phyloP scores from a whole-genome alignment of 1,140 invertebrate species.

The Zaprionus camerounensis region DNA sequence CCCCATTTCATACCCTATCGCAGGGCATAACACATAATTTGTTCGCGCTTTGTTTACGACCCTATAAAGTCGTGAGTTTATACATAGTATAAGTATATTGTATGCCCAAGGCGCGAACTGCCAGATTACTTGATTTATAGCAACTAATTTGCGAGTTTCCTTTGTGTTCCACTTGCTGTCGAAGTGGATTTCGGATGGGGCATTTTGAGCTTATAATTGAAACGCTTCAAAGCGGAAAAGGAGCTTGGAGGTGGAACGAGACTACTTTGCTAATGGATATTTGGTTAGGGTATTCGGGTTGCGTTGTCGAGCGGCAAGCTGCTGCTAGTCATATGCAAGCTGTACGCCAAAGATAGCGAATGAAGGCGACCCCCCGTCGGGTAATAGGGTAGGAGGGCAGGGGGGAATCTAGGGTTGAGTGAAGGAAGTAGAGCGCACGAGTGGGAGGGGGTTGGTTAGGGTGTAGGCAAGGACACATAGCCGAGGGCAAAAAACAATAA shows the following conservation, averaged over 20 bases:
- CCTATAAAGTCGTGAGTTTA: neutral
- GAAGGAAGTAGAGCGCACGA: neutral
- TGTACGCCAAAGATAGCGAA: conserved; percentile 61
- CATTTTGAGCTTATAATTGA: neutral
- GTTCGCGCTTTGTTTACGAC: neutral
- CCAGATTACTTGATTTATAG: conserved; percentile 7
- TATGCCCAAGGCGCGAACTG: neutral
- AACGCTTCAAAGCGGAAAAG: neutral
- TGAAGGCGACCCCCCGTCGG: conserved; percentile 14
- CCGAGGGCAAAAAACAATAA: conserved; percentile 51
- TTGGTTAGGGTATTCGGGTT: neutral
- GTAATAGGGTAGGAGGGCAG: neutral
- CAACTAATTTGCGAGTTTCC: conserved; percentile 5
- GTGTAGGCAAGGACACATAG: neutral
- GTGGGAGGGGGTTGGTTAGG: neutral
- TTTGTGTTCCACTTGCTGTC: neutral
- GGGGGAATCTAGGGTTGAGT: neutral
- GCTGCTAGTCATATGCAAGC: conserved; percentile 60
- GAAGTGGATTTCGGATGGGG: neutral
- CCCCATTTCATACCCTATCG: conserved; percentile 14
- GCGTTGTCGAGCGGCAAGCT: conserved; percentile 6
- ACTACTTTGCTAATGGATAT: neutral
- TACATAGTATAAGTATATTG: neutral
- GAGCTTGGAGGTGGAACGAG: neutral
- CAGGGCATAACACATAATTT: conserved; percentile 15